Evolutionary conservation across 2,113 vertebrate genomes (phyloP), one percentile per base, ranked within the genome.

Genomic region (Periophthalmodon schlosseri): DNA sequence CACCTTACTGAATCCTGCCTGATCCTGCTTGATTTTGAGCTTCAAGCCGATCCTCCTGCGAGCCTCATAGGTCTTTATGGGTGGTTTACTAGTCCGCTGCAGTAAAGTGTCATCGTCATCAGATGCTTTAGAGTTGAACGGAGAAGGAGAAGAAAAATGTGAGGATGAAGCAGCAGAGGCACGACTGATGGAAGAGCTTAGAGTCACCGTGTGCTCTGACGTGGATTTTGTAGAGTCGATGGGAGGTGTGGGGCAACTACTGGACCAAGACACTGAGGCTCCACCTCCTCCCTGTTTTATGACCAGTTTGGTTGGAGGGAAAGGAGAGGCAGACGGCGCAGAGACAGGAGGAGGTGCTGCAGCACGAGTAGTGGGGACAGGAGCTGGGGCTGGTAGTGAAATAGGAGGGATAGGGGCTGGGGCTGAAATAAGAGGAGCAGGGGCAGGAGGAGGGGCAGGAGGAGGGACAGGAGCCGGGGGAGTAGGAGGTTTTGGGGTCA

Each of bases 11-110:
- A 97, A 93, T 0, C 97, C 96, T 0, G 96, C 96, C 63, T 92
- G 91, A 81, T 98, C 97, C 84, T 98, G 97, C 72, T 98, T 98
- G 92, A 98, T 98, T 90, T 98, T 98, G 11, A 98, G 87, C 86
- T 98, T 98, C 70, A 98, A 90, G 16, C 96, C 96, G 0, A 97
- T 97, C 33, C 96, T 93, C 65, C 95, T 95, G 0, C 97, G 95
- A 0, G 97, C 97, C 88, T 97, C 97, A 3, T 98, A 98, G 5
- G 97, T 98, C 83, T 98, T 98, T 58, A 97, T 97, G 7, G 96
- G 96, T 0, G 96, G 96, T 8, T 94, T 96, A 89, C 94, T 96
- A 78, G 89, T 93, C 60, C 96, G 87, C 16, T 96, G 95, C 0
- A 95, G 96, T 58, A 97, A 87, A 0, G 95, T 92, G 0, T 96